Percentiles rank a stretch among this genome's conserved stretches.
Conservation (phyloP, 2,888 invertebrate species). For the Drosophila merina region DNA sequence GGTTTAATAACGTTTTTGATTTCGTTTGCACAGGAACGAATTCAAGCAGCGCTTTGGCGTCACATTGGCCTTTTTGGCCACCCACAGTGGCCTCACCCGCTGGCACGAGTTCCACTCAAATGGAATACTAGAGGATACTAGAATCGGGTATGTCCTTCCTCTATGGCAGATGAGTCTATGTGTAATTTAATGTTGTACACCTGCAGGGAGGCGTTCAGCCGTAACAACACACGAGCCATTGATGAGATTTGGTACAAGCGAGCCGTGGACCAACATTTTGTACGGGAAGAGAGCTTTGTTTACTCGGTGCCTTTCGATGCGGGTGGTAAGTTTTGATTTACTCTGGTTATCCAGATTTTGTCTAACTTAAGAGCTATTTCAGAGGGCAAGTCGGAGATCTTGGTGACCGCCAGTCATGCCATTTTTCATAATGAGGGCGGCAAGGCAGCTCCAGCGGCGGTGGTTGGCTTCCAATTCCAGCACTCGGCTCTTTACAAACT, state of each 20-base stretch:
- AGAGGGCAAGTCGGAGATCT: slow-evolving; percentile 85
- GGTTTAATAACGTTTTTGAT: not conserved
- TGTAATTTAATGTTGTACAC: not conserved
- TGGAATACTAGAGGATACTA: slow-evolving; percentile 83
- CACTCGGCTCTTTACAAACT: slow-evolving; percentile 90
- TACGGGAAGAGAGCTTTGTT: slow-evolving; percentile 91
- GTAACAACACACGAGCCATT: slow-evolving; percentile 90
- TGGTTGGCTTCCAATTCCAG: slow-evolving; percentile 92
- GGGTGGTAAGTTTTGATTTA: slow-evolving; percentile 70
- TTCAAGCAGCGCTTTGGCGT: slow-evolving; percentile 93
- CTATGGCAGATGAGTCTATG: not conserved
- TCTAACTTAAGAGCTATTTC: not conserved
- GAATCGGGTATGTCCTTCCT: slow-evolving; percentile 79
- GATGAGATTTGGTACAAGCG: slow-evolving; percentile 95
- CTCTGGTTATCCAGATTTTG: not conserved
- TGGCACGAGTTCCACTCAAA: slow-evolving; percentile 91
- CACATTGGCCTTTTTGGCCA: slow-evolving; percentile 93
- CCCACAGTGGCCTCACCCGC: slow-evolving; percentile 94
- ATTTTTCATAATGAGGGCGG: slow-evolving; percentile 88
- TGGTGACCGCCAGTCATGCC: slow-evolving; percentile 94
- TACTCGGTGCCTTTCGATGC: slow-evolving; percentile 90
- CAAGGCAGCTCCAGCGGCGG: slow-evolving; percentile 88
- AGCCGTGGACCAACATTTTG: slow-evolving; percentile 93
- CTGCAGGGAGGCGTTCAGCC: slow-evolving; percentile 89
- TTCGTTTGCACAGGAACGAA: slow-evolving; percentile 87